Evolutionary conservation across 2,113 vertebrate genomes (phyloP).

Genomic region (Epinephelus fuscoguttatus): DNA sequence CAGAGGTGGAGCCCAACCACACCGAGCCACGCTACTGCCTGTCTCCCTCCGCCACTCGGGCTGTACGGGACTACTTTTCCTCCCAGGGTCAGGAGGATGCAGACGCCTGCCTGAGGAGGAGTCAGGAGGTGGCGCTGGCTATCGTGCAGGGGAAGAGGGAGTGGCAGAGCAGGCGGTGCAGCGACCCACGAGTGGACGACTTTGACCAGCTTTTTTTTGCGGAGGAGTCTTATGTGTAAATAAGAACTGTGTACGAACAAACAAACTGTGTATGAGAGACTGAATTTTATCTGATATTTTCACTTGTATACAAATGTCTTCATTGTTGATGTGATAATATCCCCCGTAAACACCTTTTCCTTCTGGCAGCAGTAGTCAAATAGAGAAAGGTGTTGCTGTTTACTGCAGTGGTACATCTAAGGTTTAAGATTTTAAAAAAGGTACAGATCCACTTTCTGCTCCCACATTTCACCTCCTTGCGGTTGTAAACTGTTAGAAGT

Average conservation of each 20-base stretch:
- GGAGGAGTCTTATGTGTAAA: constrained; percentile 84
- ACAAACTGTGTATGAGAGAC: constrained; percentile 24
- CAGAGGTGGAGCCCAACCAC: constrained; percentile 48
- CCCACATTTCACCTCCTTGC: background rate
- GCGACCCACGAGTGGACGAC: constrained; percentile 85
- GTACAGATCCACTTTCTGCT: constrained; percentile 37
- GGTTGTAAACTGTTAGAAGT: background rate
- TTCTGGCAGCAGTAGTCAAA: constrained; percentile 3
- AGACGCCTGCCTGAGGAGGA: constrained; percentile 72
- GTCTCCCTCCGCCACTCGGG: constrained; percentile 73
- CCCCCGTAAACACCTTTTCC: background rate
- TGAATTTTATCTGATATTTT: constrained; percentile 19
- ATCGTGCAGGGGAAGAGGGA: constrained; percentile 79
- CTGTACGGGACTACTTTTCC: constrained; percentile 76
- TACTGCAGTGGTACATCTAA: constrained; percentile 44
- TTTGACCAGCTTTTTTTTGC: constrained; percentile 88
- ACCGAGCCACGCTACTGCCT: constrained; percentile 62
- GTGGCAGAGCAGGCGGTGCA: constrained; percentile 84
- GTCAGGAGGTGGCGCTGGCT: constrained; percentile 78
- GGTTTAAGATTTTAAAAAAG: constrained; percentile 6
- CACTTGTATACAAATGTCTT: constrained; percentile 17
- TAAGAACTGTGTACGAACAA: constrained; percentile 36
- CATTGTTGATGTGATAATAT: constrained; percentile 15
- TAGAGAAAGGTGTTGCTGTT: constrained; percentile 4
- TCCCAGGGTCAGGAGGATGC: constrained; percentile 68